A percentile compares a stretch with the other conserved stretches of the same genome.
Evolutionary conservation across 1,140 invertebrate species (phyloP).

Genomic region (Maconellicoccus hirsutus): DNA sequence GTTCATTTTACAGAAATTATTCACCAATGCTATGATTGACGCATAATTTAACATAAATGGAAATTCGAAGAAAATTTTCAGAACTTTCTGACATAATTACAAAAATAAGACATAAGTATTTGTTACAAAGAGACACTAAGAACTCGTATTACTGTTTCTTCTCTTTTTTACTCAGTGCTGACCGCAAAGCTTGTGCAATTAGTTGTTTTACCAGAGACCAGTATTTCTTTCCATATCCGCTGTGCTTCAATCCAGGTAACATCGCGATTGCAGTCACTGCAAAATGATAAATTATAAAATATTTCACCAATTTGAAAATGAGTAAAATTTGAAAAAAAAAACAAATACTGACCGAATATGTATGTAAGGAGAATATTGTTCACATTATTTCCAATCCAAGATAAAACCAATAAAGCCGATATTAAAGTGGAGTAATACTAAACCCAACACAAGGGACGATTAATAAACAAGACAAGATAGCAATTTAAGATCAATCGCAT

Average conservation of each 20-base stretch:
- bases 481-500: neutral
- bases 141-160: slow-evolving; percentile 1
- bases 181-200: neutral
- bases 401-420: neutral
- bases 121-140: too few species aligned
- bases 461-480: neutral
- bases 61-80: too few species aligned
- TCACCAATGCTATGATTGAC: too few species aligned
- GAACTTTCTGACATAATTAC: too few species aligned
- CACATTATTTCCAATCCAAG: slow-evolving; percentile 14
- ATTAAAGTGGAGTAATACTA: neutral
- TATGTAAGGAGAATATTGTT: neutral
- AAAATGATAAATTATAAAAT: neutral
- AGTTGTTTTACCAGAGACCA: neutral
- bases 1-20: too few species aligned
- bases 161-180: neutral
- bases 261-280: neutral
- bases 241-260: neutral
- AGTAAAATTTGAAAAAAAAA: neutral
- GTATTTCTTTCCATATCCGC: neutral
- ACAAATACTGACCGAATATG: neutral
- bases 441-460: neutral
- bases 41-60: too few species aligned
- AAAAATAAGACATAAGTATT: too few species aligned
- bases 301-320: neutral